Conservation (phyloP, 2,797 vertebrate genomes). For the Australoheros facetus region DNA sequence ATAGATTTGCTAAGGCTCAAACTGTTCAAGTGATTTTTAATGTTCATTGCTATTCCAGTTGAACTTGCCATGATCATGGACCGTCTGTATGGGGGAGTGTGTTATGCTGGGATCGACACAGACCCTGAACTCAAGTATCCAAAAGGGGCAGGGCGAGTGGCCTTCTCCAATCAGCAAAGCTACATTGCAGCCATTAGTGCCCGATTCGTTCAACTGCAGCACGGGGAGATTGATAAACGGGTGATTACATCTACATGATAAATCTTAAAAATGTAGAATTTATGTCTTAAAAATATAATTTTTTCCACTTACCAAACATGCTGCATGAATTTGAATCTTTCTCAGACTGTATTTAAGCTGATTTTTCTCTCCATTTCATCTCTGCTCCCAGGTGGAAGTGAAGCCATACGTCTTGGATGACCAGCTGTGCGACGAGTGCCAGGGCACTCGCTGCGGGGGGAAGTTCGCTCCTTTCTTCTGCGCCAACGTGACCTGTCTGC, state of each 20-base stretch:
- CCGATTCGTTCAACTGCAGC: slow-evolving; percentile 99
- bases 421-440: slow-evolving; percentile 99
- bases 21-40: not conserved
- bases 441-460: slow-evolving; percentile 98
- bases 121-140: slow-evolving; percentile 99
- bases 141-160: slow-evolving; percentile 97
- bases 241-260: slow-evolving; percentile 72
- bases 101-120: slow-evolving; percentile 98
- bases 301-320: not conserved
- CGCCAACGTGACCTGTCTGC: slow-evolving; percentile 99
- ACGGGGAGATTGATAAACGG: slow-evolving; percentile 99
- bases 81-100: slow-evolving; percentile 96
- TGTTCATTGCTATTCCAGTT: slow-evolving; percentile 78
- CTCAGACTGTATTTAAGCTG: not conserved
- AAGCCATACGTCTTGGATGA: slow-evolving; percentile 99
- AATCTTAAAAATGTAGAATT: slow-evolving; percentile 5
- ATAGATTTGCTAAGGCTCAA: not conserved
- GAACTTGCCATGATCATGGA: slow-evolving; percentile 99
- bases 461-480: slow-evolving; percentile 99
- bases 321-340: not conserved
- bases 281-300: slow-evolving; percentile 36
- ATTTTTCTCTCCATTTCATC: not conserved
- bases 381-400: slow-evolving; percentile 93
- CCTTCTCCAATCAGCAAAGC: slow-evolving; percentile 99
- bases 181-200: slow-evolving; percentile 99